Conservation (phyloP, 2,113 vertebrate genomes). For the Aegypius monachus region DNA sequence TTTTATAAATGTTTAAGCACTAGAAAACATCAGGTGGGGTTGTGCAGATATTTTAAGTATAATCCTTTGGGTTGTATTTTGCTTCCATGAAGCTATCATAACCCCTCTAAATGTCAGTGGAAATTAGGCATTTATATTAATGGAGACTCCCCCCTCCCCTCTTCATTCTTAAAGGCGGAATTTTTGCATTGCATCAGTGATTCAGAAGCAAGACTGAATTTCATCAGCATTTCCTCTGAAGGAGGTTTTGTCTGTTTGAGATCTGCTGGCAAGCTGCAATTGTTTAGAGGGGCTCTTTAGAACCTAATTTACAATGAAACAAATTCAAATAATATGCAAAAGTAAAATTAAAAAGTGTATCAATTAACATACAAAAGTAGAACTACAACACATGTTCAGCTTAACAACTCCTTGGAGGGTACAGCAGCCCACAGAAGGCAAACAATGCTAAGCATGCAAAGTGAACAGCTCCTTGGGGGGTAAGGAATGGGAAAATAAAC, state of each 20-base stretch:
- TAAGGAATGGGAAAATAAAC: neutral
- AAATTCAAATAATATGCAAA: constrained; percentile 68
- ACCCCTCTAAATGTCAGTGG: constrained; percentile 59
- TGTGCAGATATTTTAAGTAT: constrained; percentile 30
- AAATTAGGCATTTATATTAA: constrained; percentile 58
- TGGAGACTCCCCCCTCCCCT: neutral
- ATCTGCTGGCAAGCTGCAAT: constrained; percentile 22
- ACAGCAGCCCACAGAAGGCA: neutral
- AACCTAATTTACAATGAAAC: constrained; percentile 63
- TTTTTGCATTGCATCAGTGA: constrained; percentile 21
- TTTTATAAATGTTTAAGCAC: constrained; percentile 26
- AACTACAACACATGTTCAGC: constrained; percentile 1
- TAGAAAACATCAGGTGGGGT: constrained; percentile 31
- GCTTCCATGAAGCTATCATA: constrained; percentile 37
- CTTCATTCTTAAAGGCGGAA: neutral
- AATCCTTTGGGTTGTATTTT: constrained; percentile 50
- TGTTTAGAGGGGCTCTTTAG: constrained; percentile 54
- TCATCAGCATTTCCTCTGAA: constrained; percentile 45
- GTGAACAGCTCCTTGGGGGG: neutral
- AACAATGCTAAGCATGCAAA: neutral
- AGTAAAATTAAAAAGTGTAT: constrained; percentile 66
- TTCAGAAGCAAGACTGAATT: constrained; percentile 31
- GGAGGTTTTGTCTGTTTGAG: constrained; percentile 16
- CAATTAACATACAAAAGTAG: constrained; percentile 70
- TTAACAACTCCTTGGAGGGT: constrained; percentile 55